Conservation (phyloP, 2,888 invertebrate species). For the Galerucella nymphaeae region DNA sequence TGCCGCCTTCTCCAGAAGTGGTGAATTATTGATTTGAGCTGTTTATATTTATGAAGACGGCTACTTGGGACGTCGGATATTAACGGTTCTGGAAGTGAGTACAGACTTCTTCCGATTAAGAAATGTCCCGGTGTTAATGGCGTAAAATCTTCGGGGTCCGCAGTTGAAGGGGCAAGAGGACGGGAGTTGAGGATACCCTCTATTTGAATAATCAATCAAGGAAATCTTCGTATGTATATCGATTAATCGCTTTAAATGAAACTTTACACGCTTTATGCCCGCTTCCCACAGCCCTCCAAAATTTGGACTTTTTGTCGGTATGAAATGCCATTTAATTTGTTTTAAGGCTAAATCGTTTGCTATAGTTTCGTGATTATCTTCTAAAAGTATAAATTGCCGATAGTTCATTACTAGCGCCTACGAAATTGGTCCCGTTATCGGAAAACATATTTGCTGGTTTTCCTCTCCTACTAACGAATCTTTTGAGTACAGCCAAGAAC, state of each 20-base stretch:
- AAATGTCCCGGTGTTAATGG: not conserved
- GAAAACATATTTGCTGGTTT: not conserved
- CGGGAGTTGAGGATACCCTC: not conserved
- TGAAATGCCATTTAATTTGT: conserved; percentile 5
- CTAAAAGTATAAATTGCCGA: not conserved
- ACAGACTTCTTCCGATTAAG: not conserved
- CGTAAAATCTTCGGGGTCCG: not conserved
- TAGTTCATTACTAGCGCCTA: conserved; percentile 2
- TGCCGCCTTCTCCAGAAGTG: not conserved
- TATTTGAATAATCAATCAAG: not conserved
- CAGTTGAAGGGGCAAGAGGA: not conserved
- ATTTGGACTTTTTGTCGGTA: conserved; percentile 5
- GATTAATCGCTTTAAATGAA: not conserved
- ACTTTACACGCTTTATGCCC: not conserved
- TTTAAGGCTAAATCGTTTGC: not conserved
- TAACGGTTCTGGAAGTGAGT: not conserved
- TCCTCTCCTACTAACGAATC: not conserved
- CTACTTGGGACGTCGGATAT: not conserved
- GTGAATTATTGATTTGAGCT: not conserved
- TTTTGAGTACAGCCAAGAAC: not conserved
- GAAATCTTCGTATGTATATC: too few relatives aligned
- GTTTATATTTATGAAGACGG: too few relatives aligned
- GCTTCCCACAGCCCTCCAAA: not conserved
- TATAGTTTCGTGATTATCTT: not conserved
- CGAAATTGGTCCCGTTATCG: conserved; percentile 1